These are phyloP conservation scores for Microcebus griseorufus DNA, from an alignment of 2,113 vertebrate species.

Conservation along the genomic window DNA sequence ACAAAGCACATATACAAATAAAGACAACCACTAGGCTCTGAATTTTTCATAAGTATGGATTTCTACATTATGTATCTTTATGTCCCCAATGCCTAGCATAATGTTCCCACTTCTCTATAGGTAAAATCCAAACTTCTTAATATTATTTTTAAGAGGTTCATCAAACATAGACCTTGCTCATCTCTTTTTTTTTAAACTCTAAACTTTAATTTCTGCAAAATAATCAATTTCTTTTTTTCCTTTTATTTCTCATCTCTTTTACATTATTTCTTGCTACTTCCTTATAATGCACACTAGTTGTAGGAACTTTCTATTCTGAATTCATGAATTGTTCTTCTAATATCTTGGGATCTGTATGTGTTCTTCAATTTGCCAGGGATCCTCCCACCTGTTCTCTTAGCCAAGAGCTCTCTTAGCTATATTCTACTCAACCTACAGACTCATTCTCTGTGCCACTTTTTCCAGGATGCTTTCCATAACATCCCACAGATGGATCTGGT, in stretches of 20 bases:
- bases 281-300: too few species aligned
- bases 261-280: not conserved
- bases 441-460: not conserved
- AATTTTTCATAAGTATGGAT: not conserved
- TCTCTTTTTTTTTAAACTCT: not conserved
- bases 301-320: not conserved
- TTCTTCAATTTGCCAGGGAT: not conserved
- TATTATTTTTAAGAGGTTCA: not conserved
- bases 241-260: not conserved
- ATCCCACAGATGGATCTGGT: not conserved
- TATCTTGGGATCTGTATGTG: not conserved
- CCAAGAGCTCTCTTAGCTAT: not conserved
- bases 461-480: not conserved
- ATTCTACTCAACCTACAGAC: not conserved
- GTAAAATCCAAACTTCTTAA: not conserved
- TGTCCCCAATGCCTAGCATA: not conserved
- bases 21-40: not conserved
- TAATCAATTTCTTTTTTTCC: too few species aligned
- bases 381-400: not conserved
- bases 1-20: not conserved
- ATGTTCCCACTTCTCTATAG: not conserved
- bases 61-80: not conserved
- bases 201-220: too few species aligned
- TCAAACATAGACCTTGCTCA: not conserved
- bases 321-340: not conserved